Conservation (phyloP, 2,797 vertebrate genomes). For the Hozukius guyotensis region DNA sequence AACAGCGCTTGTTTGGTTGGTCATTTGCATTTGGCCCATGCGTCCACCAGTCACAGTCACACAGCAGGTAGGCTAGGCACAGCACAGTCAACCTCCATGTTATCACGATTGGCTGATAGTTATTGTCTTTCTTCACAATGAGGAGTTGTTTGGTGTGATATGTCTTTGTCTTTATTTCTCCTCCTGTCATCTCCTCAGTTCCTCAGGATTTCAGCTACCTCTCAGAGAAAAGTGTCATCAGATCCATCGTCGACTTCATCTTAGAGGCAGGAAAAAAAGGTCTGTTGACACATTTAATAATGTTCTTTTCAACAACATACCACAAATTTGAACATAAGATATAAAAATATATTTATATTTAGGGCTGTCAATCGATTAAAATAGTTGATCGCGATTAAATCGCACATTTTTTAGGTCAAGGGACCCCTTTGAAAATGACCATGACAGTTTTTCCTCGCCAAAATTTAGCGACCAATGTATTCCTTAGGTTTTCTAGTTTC, state of each 20-base stretch:
- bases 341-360: not conserved
- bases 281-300: conserved; percentile 46
- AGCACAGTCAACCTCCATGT: not conserved
- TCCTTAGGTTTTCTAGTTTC: too few species aligned
- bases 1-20: conserved; percentile 93
- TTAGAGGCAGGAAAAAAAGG: conserved; percentile 92
- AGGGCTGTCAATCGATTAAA: not conserved
- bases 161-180: not conserved
- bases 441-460: too few species aligned
- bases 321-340: not conserved
- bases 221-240: conserved; percentile 91
- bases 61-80: conserved; percentile 83
- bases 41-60: conserved; percentile 88
- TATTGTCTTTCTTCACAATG: not conserved
- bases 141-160: not conserved
- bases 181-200: conserved; percentile 80
- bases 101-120: rapidly evolving
- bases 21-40: conserved; percentile 89
- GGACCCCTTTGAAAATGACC: too few species aligned
- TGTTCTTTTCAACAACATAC: not conserved
- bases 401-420: too few species aligned
- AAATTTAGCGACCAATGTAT: too few species aligned
- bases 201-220: conserved; percentile 95
- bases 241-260: conserved; percentile 85
- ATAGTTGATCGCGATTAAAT: not conserved